Percentiles rank a stretch among this genome's conserved stretches.
Conservation (phyloP, 2,113 vertebrate genomes). For the Pygoscelis adeliae region DNA sequence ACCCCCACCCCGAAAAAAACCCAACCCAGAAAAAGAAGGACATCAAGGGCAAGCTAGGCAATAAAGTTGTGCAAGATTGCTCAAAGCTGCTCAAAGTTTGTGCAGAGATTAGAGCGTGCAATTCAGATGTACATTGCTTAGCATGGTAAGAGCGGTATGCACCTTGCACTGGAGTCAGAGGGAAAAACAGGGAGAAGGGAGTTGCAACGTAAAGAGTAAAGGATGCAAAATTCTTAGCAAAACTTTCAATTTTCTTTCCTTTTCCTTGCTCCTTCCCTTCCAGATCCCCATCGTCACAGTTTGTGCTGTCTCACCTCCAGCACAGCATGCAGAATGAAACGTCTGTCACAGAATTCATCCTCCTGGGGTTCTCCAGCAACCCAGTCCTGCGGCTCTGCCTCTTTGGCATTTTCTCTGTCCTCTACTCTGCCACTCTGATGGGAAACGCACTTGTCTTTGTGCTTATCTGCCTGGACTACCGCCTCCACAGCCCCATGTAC, state of each 20-base stretch:
- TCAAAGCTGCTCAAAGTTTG: background rate
- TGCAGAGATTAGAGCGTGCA: background rate
- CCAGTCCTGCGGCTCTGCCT: background rate
- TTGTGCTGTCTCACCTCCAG: background rate
- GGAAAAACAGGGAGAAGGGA: background rate
- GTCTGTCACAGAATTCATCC: slow-evolving; percentile 33
- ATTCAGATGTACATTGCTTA: background rate
- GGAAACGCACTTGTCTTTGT: slow-evolving; percentile 7
- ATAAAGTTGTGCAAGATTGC: background rate
- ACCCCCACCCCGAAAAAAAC: accelerated
- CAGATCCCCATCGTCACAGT: background rate
- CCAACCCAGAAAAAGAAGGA: background rate
- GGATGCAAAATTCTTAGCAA: background rate
- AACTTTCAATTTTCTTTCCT: background rate
- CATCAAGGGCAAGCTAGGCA: background rate
- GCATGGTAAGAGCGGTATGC: background rate
- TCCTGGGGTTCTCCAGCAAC: slow-evolving; percentile 33
- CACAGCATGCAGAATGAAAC: slow-evolving; percentile 12
- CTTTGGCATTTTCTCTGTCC: slow-evolving; percentile 16
- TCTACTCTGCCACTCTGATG: background rate
- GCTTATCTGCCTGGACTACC: slow-evolving; percentile 12
- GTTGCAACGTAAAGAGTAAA: background rate
- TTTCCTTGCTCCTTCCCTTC: background rate
- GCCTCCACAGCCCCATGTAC: slow-evolving; percentile 58
- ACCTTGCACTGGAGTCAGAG: background rate